phyloP scores from a whole-genome alignment of 2,797 vertebrate species.

The Sebastes cheni region DNA sequence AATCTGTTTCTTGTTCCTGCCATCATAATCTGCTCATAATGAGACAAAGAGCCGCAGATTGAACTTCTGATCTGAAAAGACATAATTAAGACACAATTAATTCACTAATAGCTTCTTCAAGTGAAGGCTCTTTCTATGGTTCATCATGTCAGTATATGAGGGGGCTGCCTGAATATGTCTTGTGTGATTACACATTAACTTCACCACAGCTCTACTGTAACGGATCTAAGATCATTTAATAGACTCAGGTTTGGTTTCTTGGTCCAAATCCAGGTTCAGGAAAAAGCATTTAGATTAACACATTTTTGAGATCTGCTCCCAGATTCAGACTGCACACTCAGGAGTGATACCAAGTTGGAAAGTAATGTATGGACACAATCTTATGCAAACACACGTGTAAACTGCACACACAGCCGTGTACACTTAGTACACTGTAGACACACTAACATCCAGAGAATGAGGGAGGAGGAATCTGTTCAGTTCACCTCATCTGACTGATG shows the following conservation, averaged over 20 bases:
- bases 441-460: not conserved
- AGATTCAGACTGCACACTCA: no score
- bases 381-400: no score
- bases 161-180: not conserved
- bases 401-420: no score
- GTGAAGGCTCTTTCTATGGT: not conserved
- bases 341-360: no score
- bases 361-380: no score
- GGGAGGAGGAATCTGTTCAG: not conserved
- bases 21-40: slow-evolving; percentile 6
- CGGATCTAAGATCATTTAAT: not conserved
- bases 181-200: not conserved
- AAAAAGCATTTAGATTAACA: no score
- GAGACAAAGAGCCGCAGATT: not conserved
- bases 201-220: not conserved
- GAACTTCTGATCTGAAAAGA: slow-evolving; percentile 1
- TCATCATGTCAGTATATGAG: not conserved
- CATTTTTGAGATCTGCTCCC: not conserved
- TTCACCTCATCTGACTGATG: not conserved
- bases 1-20: not conserved
- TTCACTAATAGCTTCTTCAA: not conserved
- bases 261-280: not conserved
- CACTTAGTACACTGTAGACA: not conserved
- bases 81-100: not conserved
- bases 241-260: not conserved